Base-by-base conservation (phyloP, 1,140 invertebrate species). In the Ceratina australensis region DNA sequence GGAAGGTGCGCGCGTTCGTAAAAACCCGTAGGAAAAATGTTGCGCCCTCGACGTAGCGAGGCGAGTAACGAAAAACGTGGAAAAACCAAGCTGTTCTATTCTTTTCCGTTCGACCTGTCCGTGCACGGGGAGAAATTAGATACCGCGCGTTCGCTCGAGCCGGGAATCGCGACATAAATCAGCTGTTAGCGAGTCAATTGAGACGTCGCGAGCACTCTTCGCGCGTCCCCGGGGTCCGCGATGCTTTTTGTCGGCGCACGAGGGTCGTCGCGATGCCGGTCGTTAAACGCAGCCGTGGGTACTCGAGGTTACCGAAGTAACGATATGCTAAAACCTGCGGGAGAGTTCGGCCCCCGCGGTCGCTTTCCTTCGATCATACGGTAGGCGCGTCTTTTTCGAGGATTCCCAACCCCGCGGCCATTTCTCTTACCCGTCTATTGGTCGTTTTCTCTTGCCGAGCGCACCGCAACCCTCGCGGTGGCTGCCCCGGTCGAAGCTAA, bases 201-300 rank as follows among this genome's bases (percentile, higher is more conserved):
- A 90, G 88, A 90, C 87, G 89, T 90, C 89, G 87, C 89, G 80
- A 90, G 82, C 88, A 90, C 88, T 90, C 88, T 87, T 89, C 86
- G 86, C 85, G 83, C 75, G 63, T 54, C 66, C 71, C 49, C 59
- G 81, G 72, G 72, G 72, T 71, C 57, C 74, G 74, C 67, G 59
- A 65, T 42, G 76, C 74, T 87, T 86, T 86, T 87, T 82, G 86
- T 78, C 60, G 68, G 22, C 68, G 80, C 59, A 69, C 20, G 72
- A 81, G 77, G 67, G 60, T 68, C 16, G 71, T 28, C 69, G 72
- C 67, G 60, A 50, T 57, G 28, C 50, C 74, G 89, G 89, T 89
- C 89, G 89, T 90, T 90, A 90, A 90, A 90, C 81, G 89, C 89
- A 90, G 89, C 82, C 88, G 78, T 42, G 10, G 33, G 33, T 77